Percentiles rank a stretch among this genome's conserved stretches.
Conservation (phyloP, 2,888 invertebrate species). For the Hirtodrosophila trivittata region DNA sequence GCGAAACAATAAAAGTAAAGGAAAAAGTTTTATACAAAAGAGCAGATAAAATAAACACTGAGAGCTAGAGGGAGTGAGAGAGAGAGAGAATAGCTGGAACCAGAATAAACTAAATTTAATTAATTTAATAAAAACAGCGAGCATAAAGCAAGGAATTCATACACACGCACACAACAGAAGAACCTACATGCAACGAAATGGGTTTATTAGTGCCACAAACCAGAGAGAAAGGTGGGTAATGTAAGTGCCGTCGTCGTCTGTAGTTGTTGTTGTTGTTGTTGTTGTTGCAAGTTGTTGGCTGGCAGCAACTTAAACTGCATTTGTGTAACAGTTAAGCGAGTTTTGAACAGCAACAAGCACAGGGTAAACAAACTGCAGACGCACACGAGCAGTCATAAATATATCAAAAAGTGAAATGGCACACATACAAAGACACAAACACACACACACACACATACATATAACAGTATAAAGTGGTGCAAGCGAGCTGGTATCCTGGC, state of each 20-base stretch:
- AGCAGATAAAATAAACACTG: conserved; percentile 28
- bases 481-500: conserved; percentile 9
- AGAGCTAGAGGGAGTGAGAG: conserved; percentile 17
- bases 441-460: conserved; percentile 1
- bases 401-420: conserved; percentile 46
- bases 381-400: conserved; percentile 29
- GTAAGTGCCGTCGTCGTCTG: conserved; percentile 5
- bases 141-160: conserved; percentile 6
- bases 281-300: conserved; percentile 34
- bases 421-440: not conserved
- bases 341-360: conserved; percentile 2
- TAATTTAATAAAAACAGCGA: conserved; percentile 26
- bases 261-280: conserved; percentile 11
- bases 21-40: conserved; percentile 16
- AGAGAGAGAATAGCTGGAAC: too few relatives aligned
- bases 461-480: conserved; percentile 16
- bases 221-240: conserved; percentile 70
- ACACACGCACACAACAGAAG: not conserved
- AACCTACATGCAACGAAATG: conserved; percentile 71
- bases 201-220: conserved; percentile 57
- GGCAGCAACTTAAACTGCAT: conserved; percentile 49
- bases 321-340: conserved; percentile 36
- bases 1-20: conserved; percentile 18
- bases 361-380: conserved; percentile 38
- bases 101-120: conserved; percentile 42